These are phyloP conservation scores for Picus viridis DNA, from an alignment of 2,797 vertebrate genomes.

Conservation along the genomic window DNA sequence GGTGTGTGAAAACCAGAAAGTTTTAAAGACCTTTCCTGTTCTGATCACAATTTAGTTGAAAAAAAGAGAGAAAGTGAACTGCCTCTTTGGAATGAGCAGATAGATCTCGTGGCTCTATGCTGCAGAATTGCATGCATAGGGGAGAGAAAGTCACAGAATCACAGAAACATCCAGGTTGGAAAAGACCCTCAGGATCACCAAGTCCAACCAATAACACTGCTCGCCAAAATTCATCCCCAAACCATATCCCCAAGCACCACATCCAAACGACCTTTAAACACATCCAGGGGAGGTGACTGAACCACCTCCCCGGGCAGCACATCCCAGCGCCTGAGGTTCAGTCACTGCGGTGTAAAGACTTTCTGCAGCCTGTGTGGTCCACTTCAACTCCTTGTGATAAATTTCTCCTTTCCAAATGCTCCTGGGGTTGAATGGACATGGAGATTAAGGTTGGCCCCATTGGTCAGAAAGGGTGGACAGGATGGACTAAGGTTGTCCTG, in stretches of 20 bases:
- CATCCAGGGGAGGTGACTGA: too few species aligned
- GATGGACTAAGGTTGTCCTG: neutral
- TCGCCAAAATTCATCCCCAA: too few species aligned
- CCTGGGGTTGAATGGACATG: neutral
- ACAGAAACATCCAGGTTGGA: too few species aligned
- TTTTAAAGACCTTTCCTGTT: neutral
- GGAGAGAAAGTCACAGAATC: neutral
- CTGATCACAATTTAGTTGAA: neutral
- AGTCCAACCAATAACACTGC: too few species aligned
- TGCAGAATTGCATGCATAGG: neutral
- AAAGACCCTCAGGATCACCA: too few species aligned
- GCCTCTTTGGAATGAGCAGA: neutral
- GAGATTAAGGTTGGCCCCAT: neutral
- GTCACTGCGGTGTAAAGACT: neutral
- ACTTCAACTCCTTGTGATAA: neutral
- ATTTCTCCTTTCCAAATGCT: neutral
- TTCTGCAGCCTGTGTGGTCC: neutral
- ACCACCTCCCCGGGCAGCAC: too few species aligned
- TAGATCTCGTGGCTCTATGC: neutral
- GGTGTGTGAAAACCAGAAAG: neutral
- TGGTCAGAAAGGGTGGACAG: neutral
- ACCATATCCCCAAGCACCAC: too few species aligned
- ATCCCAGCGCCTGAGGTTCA: too few species aligned
- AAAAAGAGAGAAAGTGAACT: neutral
- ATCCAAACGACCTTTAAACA: too few species aligned